Evolutionary conservation across 2,113 vertebrate genomes (phyloP).

Genomic region (Pelecanus crispus): DNA sequence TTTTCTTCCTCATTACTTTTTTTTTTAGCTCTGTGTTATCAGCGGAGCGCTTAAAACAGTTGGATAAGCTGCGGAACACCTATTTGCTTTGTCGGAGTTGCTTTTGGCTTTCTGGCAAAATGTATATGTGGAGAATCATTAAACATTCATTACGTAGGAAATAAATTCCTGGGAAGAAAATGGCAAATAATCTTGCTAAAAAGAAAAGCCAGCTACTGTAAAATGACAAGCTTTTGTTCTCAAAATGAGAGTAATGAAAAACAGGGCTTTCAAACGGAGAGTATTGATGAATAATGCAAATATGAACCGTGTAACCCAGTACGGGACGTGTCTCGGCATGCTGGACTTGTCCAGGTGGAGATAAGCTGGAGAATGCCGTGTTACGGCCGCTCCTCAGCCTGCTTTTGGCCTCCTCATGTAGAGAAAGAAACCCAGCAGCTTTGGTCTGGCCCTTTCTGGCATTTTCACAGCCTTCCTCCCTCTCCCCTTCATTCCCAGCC

Average conservation of each 20-base stretch:
- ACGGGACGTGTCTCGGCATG: background rate
- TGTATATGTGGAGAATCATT: background rate
- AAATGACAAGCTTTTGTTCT: background rate
- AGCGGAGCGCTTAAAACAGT: background rate
- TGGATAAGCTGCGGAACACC: background rate
- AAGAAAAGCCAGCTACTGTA: background rate
- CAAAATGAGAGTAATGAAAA: background rate
- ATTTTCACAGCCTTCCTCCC: background rate
- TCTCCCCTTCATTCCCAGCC: background rate
- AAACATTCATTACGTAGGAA: background rate
- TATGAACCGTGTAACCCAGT: accelerated
- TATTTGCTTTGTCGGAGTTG: background rate
- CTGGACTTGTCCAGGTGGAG: no score
- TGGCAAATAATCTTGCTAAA: background rate
- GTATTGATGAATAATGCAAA: background rate
- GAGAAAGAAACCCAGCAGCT: background rate
- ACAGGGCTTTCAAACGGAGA: background rate
- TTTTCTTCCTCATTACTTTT: background rate
- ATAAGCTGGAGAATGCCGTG: accelerated
- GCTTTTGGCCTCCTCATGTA: accelerated
- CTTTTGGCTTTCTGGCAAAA: background rate
- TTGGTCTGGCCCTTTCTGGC: background rate
- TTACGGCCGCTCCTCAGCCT: background rate
- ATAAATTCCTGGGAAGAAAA: background rate
- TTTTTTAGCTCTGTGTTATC: background rate